A percentile compares a stretch with the other conserved stretches of the same genome.
Conservation (phyloP, 2,113 vertebrate species). For the Meles meles region DNA sequence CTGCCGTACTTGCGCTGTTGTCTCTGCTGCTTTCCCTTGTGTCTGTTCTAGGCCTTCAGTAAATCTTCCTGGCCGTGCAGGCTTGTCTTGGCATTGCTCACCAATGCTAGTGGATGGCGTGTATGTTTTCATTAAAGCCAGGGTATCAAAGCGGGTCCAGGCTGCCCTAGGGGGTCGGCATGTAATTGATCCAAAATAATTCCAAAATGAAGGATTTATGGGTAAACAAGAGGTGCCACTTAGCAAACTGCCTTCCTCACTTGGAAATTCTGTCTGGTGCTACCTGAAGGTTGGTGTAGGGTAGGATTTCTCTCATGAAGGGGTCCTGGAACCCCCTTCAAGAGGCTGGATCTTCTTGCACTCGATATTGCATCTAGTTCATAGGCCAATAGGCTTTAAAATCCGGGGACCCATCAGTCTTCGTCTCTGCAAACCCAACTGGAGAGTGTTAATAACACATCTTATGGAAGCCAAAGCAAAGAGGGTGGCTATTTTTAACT, state of each 20-base stretch:
- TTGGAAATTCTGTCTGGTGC: background rate
- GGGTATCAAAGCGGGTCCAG: background rate
- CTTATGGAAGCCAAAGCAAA: constrained; percentile 20
- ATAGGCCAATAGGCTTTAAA: background rate
- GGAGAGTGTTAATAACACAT: constrained; percentile 2
- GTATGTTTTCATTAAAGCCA: background rate
- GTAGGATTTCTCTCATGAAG: background rate
- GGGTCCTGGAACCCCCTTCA: background rate
- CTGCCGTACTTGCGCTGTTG: background rate
- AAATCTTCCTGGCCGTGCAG: background rate
- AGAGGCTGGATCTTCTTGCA: background rate
- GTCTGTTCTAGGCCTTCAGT: background rate
- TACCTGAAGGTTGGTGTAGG: background rate
- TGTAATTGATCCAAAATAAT: background rate
- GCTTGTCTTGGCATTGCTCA: background rate
- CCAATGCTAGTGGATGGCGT: background rate
- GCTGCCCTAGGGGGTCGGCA: background rate
- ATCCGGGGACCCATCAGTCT: background rate
- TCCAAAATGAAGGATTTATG: background rate
- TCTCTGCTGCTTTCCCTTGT: background rate
- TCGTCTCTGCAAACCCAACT: background rate
- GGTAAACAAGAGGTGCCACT: background rate
- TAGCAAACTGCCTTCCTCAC: background rate
- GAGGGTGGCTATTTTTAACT: constrained; percentile 66
- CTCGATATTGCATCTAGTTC: background rate